Base-by-base conservation (phyloP, 2,888 invertebrate genomes). In the Synergus japonicus region DNA sequence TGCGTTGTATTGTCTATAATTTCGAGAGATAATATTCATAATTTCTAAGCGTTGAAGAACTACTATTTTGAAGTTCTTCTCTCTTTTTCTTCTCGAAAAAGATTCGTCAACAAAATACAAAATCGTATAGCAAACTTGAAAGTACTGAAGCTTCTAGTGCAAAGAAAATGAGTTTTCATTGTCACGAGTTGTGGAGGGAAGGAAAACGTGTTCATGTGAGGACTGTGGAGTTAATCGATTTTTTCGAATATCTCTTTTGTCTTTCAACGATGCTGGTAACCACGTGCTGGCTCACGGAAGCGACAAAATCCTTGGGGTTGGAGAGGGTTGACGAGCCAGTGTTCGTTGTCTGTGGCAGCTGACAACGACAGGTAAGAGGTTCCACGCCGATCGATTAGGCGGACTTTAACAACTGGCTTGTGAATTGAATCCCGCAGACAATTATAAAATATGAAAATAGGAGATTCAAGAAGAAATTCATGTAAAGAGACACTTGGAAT, bases 241-340 rank as follows among this genome's bases (percentile, higher is more conserved):
- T 22, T 49, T 69, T 29, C 29, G 3, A 43, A 69, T 69, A 15
- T 46, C 29, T 73, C 15, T 49, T 73, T 54, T 54, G 54, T 37
- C 29, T 15, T 22, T 69, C 37, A 37, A 37, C 22, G 5, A 49
- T 37, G 15, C 49, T 49, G n/a, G 69, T 46, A 73, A 73, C 54
- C 54, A 73, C 54, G 49, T 73, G 37, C 73, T 73, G 41, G 54
- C n/a, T 73, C 54, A 37, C 73, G 54, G 54, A 54, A 54, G 73
- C 37, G 73, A n/a, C 37, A 54, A 73, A 73, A 73, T 73, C 54
- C 54, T 73, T 73, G 54, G 49, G 73, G 54, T 54, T 12, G 49
- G n/a, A 46, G 9, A 37, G 64, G 18, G 43, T 18, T 54, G 37
- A 54, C 41, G 73, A 73, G 54, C 73, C 49, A 49, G 44, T 66